Base-by-base conservation (phyloP, 2,113 vertebrate genomes). In the Dicaeum eximium region DNA sequence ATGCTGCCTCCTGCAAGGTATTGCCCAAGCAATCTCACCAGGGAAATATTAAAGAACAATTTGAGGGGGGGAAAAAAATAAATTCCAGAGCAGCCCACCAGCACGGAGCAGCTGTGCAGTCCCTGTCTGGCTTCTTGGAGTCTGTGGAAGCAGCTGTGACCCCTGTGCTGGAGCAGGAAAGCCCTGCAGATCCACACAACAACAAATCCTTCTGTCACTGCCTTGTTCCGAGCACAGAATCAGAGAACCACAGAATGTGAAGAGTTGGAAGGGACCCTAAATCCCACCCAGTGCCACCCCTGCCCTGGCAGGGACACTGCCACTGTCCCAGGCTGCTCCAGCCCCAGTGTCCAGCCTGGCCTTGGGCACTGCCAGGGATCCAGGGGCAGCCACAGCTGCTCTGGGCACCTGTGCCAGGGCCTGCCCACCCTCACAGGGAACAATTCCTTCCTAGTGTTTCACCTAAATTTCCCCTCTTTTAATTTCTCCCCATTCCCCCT, bases 21-120 rank as follows among this genome's bases (percentile, higher is more conserved):
- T 18, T 72, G 62, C 83, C 80, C 57, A 87, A 86, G 37, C 16
- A 85, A 90, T 1, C 92, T 72, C 94, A 91, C 42, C 70, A 80
- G 80, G 78, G 74, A 82, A 80, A 85, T 77, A 85, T 65, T 71
- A 93, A 81, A 45, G 48, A 86, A 74, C 72, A 86, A 75, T 72
- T 50, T 27, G 31, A 47, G 18, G 35, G 16, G 35, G 14, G 3
- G 2, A 0, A 6, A 33, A 7, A 24, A 64, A 42, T 9, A 28
- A 64, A 67, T 62, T 70, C 35, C 48, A 80, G 31, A 67, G 48
- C 51, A 92, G 83, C 65, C 77, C 91, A 95, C 83, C 80, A 91
- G 73, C 80, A 67, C 0, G 0, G 57, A 92, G 86, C 77, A 95
- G 83, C 86, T 85, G 77, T 57, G 62, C 31, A 71, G 45, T 64